Base-by-base conservation (phyloP, 2,113 vertebrate species). In the Edolisoma coerulescens region DNA sequence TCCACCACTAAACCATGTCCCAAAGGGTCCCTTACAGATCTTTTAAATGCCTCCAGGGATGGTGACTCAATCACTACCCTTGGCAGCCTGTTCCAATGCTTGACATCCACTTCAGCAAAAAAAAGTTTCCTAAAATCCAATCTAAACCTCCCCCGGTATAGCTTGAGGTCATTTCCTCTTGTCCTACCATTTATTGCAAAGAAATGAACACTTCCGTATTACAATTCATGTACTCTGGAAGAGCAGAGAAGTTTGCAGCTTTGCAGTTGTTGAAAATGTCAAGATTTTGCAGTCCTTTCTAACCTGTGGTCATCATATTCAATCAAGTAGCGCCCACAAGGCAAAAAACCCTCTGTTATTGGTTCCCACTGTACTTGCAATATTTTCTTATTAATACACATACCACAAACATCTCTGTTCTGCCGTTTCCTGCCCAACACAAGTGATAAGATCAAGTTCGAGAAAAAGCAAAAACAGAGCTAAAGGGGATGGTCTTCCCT, bases 361-460 rank as follows among this genome's bases (percentile, higher is more conserved):
- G 33, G 33, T 64, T 89, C 33, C 39, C 54, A 54, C 27, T 4
- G 26, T 54, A 59, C 52, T 81, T 78, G 4, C 30, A 50, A 35
- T 22, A 28, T 81, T 89, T 89, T 84, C 39, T 54, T 63, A 53
- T n/a, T 80, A 64, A 73, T 20, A 80, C 8, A 44, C n/a, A 42
- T 5, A 56, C 12, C 32, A 74, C 0, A 0, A 73, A 74, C 0
- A 1, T 61, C 21, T 85, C 30, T 76, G 44, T 54, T 80, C 41
- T 57, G 33, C 30, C 33, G 56, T 44, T 87, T 71, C 76, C 69
- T 63, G 52, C 6, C 9, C 9, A 63, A 85, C 14, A 81, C 45
- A 70, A 89, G 45, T 0, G 0, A 64, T 18, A 89, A 80, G 63
- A 53, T 39, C 17, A 64, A 82, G 45, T 22, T 33, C 3, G 13